Conservation (phyloP, 2,797 vertebrate genomes). For the Diglossa cyanea region DNA sequence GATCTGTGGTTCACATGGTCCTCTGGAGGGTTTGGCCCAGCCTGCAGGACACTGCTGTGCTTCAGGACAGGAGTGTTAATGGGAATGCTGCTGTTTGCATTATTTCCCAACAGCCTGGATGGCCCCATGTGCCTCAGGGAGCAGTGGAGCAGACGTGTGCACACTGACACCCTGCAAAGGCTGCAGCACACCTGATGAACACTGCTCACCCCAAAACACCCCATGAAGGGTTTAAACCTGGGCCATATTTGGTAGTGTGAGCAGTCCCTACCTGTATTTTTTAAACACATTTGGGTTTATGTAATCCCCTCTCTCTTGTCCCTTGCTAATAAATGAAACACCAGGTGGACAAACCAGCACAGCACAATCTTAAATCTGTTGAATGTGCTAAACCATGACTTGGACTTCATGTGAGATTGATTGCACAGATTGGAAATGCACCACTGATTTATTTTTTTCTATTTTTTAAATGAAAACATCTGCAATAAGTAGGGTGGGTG, state of each 20-base stretch:
- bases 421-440: background rate
- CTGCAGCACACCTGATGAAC: background rate
- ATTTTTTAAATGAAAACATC: slow-evolving; percentile 1
- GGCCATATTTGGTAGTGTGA: background rate
- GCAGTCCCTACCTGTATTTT: background rate
- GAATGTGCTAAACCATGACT: background rate
- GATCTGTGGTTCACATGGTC: rapidly evolving
- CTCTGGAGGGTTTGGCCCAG: background rate
- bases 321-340: background rate
- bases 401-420: slow-evolving; percentile 3
- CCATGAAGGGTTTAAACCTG: background rate
- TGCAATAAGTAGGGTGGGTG: background rate
- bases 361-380: slow-evolving; percentile 11
- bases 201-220: background rate
- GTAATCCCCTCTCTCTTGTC: background rate
- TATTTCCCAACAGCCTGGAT: background rate
- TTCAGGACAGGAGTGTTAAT: background rate
- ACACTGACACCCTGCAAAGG: background rate
- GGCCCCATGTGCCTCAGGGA: background rate
- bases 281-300: background rate
- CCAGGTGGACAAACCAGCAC: background rate
- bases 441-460: background rate
- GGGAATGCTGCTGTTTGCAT: background rate
- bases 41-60: background rate
- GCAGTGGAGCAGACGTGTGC: background rate